Evolutionary conservation across 30 jellyfish, hydroid and myxozoan species (phyloP), one percentile per base, ranked within the genome.

Genomic region (Chrysaora quinquecirrha): DNA sequence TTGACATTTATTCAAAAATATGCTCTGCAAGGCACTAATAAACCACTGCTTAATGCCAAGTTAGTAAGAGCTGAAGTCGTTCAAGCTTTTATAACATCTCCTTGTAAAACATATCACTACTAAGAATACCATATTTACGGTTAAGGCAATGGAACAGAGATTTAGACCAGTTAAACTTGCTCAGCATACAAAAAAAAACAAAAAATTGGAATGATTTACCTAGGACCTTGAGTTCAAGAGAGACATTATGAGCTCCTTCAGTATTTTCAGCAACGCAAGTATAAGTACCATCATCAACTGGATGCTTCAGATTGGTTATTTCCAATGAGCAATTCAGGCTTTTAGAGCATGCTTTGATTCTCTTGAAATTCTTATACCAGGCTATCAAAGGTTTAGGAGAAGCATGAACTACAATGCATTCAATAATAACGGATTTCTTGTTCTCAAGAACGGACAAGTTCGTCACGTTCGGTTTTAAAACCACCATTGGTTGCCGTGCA

Each of bases 341-440:
- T 27, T 67, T 63, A 2, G 25, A 12, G 72, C 94, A 84, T 2
- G 72, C 24, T 73, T 34, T 28, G 23, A 24, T 48, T 27, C 25
- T 18, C 21, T 27, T 23, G 27, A 90, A 82, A 52, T 56, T 61
- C 20, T 76, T 78, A 34, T 66, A 77, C 96, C 96, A 86, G 69
- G 76, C 22, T 0, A 86, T 48, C 6, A 76, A 14, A 23, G 96
- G 96, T 30, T 30, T 54, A 1, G 96, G 96, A 9, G 90, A 75
- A 0, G 86, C 94, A 71, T 48, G 34, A 2, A 23, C 1, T 12
- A 74, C 64, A n/a, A 16, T 7, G 43, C 92, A 82, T 0, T 27
- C 34, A 11, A 82, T 28, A 24, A 27, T 2, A 3, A 19, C 74
- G 6, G 85, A 6, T 28, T 27, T 65, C 19, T 28, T 34, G n/a